A percentile compares a stretch with the other conserved stretches of the same genome.
phyloP scores from a whole-genome alignment of 2,888 invertebrate genomes.

The Calameuta filiformis region DNA sequence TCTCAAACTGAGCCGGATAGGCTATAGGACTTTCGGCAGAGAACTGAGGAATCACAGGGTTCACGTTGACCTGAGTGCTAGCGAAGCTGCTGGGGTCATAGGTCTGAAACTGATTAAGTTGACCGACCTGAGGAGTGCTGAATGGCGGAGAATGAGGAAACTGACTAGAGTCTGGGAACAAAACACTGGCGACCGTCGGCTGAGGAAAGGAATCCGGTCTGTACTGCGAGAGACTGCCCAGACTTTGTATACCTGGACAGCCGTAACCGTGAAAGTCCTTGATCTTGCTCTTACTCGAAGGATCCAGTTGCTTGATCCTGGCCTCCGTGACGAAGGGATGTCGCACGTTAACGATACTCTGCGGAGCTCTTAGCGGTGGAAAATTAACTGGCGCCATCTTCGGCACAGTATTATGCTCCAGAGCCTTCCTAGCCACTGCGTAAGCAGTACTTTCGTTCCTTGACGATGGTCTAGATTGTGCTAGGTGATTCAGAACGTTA shows the following conservation, averaged over 20 bases:
- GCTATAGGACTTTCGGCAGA: constrained; percentile 50
- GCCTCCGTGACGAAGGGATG: constrained; percentile 52
- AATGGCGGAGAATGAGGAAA: constrained; percentile 51
- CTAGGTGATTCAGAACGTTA: constrained; percentile 20
- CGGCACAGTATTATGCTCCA: constrained; percentile 38
- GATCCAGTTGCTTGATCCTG: constrained; percentile 39
- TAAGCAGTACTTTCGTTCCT: constrained; percentile 37
- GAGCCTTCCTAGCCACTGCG: constrained; percentile 34
- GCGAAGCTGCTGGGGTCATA: constrained; percentile 51
- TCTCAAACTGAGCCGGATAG: constrained; percentile 50
- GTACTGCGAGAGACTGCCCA: constrained; percentile 48
- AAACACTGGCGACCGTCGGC: constrained; percentile 41
- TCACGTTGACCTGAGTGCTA: constrained; percentile 47
- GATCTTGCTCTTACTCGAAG: constrained; percentile 17
- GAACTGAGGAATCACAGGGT: constrained; percentile 50
- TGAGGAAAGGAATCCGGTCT: constrained; percentile 50
- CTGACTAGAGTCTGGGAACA: constrained; percentile 46
- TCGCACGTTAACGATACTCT: constrained; percentile 53
- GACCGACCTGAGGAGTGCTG: constrained; percentile 43
- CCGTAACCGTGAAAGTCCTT: constrained; percentile 44
- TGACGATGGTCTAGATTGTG: constrained; percentile 30
- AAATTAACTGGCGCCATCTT: constrained; percentile 50
- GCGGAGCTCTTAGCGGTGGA: constrained; percentile 49
- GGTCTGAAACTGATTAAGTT: constrained; percentile 49
- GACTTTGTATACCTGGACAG: constrained; percentile 40